Base-by-base conservation (phyloP, 2,888 invertebrate species). In the Margaritifera margaritifera region DNA sequence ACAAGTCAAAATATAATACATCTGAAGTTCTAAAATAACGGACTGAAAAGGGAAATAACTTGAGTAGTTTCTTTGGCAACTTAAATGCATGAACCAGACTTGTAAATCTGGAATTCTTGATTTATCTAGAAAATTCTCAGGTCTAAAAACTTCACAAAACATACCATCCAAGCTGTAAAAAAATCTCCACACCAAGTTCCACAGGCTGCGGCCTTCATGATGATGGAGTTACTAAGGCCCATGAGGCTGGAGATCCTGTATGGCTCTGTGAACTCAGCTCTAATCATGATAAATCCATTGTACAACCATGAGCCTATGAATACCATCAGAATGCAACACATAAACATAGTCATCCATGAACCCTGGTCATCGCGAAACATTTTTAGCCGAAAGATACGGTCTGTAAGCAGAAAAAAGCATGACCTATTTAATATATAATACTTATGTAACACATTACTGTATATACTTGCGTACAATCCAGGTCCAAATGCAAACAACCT, bases 181-280 rank as follows among this genome's bases (percentile, higher is more conserved):
- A 91, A 90, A 76, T 91, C 91, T 0, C 91, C 91, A 72, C 91
- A 87, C 91, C 91, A 91, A 0, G 91, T 91, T 20, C 91, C 91
- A 74, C 90, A 90, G 4, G 91, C 91, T 11, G 91, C 91, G 18
- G 89, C 90, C 82, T 91, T 91, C 91, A 91, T 91, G 78, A 91
- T 89, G 70, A 81, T 86, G 27, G 90, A 87, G 80, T 91, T 91
- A 5, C 87, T 87, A 51, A 91, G 85, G 27, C 90, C 90, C 90
- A 91, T 90, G 24, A 89, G 84, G 54, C 88, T 87, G 51, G 89
- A 89, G 66, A 91, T 91, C 57, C 86, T 78, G 78, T 90, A 91
- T n/a, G 84, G 81, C 68, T 87, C 84, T 25, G 89, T 90, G 51
- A 87, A 74, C 22, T 83, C 83, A 6, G 87, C 87, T 3, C 86